Evolutionary conservation across 2,888 invertebrate species (phyloP).

Genomic region (Frankliniella fusca): DNA sequence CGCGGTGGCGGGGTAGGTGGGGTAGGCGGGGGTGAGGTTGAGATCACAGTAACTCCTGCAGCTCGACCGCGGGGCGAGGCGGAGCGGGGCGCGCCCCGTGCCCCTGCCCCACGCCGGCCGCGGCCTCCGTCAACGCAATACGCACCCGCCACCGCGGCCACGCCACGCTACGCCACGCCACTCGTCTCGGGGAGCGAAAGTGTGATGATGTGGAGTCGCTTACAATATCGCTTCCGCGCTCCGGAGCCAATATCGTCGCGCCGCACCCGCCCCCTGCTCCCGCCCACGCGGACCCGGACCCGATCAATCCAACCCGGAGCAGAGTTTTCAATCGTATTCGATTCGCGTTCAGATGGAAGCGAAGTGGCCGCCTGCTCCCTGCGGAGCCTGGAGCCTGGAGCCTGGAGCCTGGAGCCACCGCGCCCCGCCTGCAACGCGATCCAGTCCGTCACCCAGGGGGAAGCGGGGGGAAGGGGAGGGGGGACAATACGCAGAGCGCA

Average conservation of each 20-base stretch:
- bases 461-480: too few species aligned
- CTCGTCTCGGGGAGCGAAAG: not conserved
- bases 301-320: not conserved
- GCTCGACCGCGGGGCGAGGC: too few species aligned
- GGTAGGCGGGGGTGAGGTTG: too few species aligned
- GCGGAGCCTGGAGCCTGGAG: too few species aligned
- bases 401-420: not conserved
- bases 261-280: not conserved
- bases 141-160: not conserved
- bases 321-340: slow-evolving; percentile 17
- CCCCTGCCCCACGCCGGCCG: too few species aligned
- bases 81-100: too few species aligned
- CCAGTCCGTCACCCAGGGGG: not conserved
- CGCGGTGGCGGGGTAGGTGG: too few species aligned
- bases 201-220: not conserved
- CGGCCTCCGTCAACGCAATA: not conserved
- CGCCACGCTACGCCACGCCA: not conserved
- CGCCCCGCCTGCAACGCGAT: not conserved
- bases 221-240: slow-evolving; percentile 1
- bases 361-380: not conserved
- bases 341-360: not conserved
- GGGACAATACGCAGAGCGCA: too few species aligned
- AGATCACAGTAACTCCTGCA: too few species aligned
- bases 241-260: not conserved
- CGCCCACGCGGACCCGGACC: not conserved